Base-by-base conservation (phyloP, 2,888 invertebrate species). In the Cetonia aurata region DNA sequence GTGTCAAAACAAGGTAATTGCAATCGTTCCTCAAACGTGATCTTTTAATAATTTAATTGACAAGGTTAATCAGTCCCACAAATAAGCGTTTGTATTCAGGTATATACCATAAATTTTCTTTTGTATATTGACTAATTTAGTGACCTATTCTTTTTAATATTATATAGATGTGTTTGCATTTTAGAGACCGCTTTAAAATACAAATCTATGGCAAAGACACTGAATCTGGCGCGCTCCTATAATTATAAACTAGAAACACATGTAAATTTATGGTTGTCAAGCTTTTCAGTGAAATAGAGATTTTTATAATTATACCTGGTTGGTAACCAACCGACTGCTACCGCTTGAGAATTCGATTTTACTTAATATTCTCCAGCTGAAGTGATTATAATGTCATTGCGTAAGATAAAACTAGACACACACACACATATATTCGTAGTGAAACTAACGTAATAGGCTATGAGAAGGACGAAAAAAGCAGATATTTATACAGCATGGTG, bases 221-320 rank as follows among this genome's bases (percentile, higher is more conserved):
- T 25, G 4, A 25, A 4, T n/a, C 25, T 48, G 31, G 62, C 62
- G 9, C 48, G 31, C 15, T 33, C 37, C 48, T 62, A n/a, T n/a
- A 62, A 62, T 62, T 62, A 62, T 48, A 62, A 62, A 62, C 48
- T 48, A 62, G 48, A 12, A 48, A 31, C 48, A 62, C 62, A 44
- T 48, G n/a, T 62, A 62, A 62, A 62, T 62, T 62, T 62, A 62
- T 62, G 62, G 62, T 17, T 62, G 62, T 62, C 62, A 62, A 62
- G 15, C 19, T 62, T 62, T 62, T 62, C 62, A 62, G 62, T 62
- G 62, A 62, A 62, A 48, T 62, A 62, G 62, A 62, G 48, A 62
- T 62, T 62, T 62, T 46, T 62, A 50, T 62, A 62, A 62, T 62
- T 62, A 62, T 50, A 62, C 12, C 48, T 4, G 25, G 3, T 25